A percentile compares a stretch with the other conserved stretches of the same genome.
Evolutionary conservation across 1,140 invertebrate genomes (phyloP).

Genomic region (Drosophila sechellia): DNA sequence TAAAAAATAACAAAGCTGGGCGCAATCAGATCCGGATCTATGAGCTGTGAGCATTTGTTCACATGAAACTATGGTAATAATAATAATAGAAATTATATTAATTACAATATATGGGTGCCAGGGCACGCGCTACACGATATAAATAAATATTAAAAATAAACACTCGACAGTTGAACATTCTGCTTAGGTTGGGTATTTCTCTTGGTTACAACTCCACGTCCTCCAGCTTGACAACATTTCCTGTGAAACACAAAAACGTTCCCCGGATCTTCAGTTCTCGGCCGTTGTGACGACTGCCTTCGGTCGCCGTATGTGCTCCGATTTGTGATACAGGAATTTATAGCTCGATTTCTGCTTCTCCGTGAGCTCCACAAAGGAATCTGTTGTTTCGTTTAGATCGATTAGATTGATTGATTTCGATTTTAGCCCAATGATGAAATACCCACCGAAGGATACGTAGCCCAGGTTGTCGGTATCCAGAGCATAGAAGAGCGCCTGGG

Average conservation of each 20-base stretch:
- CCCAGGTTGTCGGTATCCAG: constrained; percentile 67
- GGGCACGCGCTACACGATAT: constrained; percentile 36
- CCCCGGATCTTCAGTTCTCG: constrained; percentile 41
- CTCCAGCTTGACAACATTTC: not conserved
- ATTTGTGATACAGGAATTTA: constrained; percentile 74
- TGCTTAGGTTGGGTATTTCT: constrained; percentile 36
- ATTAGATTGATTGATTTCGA: no score
- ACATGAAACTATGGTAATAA: constrained; percentile 44
- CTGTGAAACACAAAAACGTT: not conserved
- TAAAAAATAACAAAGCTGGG: constrained; percentile 37
- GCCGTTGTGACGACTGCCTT: constrained; percentile 29
- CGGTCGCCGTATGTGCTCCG: constrained; percentile 65
- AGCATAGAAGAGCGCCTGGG: constrained; percentile 62
- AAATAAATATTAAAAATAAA: constrained; percentile 60
- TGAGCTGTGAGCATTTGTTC: constrained; percentile 26
- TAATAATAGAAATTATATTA: constrained; percentile 45
- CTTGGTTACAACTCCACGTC: not conserved
- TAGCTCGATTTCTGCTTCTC: constrained; percentile 55
- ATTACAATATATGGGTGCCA: constrained; percentile 42
- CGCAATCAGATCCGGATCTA: constrained; percentile 27
- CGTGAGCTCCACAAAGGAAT: constrained; percentile 55
- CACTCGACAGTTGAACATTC: constrained; percentile 64
- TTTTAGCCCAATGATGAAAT: not conserved
- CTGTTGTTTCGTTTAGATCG: constrained; percentile 14
- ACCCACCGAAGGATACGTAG: constrained; percentile 70